Base-by-base conservation (phyloP, 2,113 vertebrate genomes). In the Tupaia chinensis region DNA sequence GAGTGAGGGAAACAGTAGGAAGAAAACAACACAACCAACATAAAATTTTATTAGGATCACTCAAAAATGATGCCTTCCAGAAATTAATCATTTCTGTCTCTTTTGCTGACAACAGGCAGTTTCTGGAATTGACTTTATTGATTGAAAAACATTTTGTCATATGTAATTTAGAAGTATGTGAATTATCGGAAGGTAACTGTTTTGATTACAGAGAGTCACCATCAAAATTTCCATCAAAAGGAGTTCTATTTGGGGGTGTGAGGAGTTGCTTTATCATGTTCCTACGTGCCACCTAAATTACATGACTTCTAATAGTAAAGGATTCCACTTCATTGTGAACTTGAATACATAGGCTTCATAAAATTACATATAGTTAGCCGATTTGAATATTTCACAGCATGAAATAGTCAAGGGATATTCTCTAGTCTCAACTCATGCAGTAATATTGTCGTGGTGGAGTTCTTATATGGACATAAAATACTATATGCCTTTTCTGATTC, bases 71-170 rank as follows among this genome's bases (percentile, higher is more conserved):
- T 11, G 63, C 12, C 32, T 63, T 95, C 53, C 58, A 83, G 60
- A 73, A 96, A 96, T 84, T 78, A 85, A 87, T 92, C 66, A 69
- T 94, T 95, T 95, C 29, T 94, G 32, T 56, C 89, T 70, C 56
- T 20, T 87, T 73, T 89, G 19, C 76, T 93, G 56, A 94, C 10
- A 86, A 63, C 10, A 13, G 85, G 11, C 53, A 88, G 89, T 44
- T 93, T 60, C 44, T 94, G 86, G 44, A 97, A 70, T 7, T 54
- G 23, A 1, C 7, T 77, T 69, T 87, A 87, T 22, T 58, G 65
- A 91, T 87, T 93, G 77, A 81, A 53, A 85, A 83, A 5, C 29
- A 79, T 54, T 72, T 54, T 19, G 60, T n/a, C 27, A 58, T 9
- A 56, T 15, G 32, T 12, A 69, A 74, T 29, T 29, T 34, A 93